phyloP scores from a whole-genome alignment of 2,113 vertebrate genomes.

The Oenanthe melanoleuca region DNA sequence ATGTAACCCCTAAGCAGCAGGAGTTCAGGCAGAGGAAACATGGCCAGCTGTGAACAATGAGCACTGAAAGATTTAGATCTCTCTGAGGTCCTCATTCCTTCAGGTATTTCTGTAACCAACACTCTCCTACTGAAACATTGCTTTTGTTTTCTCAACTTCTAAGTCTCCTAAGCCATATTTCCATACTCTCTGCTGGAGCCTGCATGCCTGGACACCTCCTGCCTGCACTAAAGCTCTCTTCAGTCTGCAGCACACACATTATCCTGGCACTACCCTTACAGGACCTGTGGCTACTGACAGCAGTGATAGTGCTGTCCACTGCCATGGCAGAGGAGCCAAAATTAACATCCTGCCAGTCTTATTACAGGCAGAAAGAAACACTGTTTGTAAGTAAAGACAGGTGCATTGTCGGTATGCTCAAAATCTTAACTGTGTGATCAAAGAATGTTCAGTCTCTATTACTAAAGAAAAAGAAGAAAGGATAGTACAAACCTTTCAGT shows the following conservation, averaged over 20 bases:
- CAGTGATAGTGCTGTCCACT: accelerated
- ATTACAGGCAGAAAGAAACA: neutral
- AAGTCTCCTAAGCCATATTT: neutral
- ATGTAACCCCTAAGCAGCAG: accelerated
- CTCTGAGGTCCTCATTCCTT: neutral
- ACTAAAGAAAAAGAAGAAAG: neutral
- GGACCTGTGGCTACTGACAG: neutral
- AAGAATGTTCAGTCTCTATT: neutral
- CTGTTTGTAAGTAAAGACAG: accelerated
- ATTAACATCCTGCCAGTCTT: no score
- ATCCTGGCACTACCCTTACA: no score
- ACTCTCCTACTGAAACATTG: neutral
- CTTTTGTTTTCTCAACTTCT: neutral
- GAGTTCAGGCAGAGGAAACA: neutral
- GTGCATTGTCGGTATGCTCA: no score
- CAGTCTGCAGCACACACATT: neutral
- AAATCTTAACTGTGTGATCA: neutral
- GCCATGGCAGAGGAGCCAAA: accelerated
- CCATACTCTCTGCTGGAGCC: neutral
- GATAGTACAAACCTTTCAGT: neutral
- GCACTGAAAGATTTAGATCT: neutral
- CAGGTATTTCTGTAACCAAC: neutral
- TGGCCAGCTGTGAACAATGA: accelerated
- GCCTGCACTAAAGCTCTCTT: neutral
- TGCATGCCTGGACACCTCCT: neutral